These are phyloP conservation scores for Brachionus koreanus DNA, from an alignment of 1,140 invertebrate species.

Conservation along the genomic window DNA sequence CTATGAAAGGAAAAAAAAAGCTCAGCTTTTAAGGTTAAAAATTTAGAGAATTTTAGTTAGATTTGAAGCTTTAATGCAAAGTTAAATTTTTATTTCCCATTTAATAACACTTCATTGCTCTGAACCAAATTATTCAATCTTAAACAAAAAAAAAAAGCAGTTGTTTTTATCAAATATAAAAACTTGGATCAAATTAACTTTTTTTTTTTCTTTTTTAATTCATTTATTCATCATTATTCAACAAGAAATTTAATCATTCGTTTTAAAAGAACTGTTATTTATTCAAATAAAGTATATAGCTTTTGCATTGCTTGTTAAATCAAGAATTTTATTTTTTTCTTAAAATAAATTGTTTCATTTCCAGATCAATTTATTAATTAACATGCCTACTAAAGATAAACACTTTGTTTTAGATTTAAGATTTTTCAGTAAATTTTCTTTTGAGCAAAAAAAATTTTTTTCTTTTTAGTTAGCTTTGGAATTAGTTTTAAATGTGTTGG, in stretches of 20 bases:
- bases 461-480: background rate
- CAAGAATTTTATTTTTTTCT: background rate
- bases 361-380: background rate
- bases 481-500: background rate
- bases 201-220: background rate
- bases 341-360: background rate
- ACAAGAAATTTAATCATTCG: background rate
- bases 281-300: background rate
- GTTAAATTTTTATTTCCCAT: background rate
- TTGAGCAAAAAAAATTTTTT: too few species aligned
- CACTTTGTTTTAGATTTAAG: too few species aligned
- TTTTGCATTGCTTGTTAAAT: background rate
- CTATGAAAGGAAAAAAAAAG: too few species aligned
- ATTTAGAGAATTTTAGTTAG: background rate
- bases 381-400: background rate
- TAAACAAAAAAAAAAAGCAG: background rate
- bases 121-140: background rate
- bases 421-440: too few species aligned
- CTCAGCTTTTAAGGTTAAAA: background rate
- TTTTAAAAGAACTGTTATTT: background rate
- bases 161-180: background rate
- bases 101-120: background rate
- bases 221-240: background rate
- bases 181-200: background rate
- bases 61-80: background rate